phyloP scores from a whole-genome alignment of 2,113 vertebrate genomes.

The Phyllopteryx taeniolatus region DNA sequence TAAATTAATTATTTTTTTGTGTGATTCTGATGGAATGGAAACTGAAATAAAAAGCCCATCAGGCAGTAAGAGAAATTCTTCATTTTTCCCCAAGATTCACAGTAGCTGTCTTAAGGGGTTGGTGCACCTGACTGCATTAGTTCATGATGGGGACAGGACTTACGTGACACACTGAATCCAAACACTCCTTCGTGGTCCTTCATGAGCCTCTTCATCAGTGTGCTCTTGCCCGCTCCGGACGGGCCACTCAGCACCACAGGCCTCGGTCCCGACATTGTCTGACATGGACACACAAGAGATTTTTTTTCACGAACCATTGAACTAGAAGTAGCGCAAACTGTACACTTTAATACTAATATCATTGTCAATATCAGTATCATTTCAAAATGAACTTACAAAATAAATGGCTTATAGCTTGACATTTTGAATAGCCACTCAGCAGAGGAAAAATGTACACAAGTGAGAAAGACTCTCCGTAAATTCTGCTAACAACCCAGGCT shows the following conservation, averaged over 20 bases:
- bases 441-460: too few species aligned
- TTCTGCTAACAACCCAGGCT: too few species aligned
- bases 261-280: conserved; percentile 86
- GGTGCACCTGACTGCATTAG: not conserved
- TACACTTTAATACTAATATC: too few species aligned
- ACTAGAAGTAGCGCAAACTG: not conserved
- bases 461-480: too few species aligned
- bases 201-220: conserved; percentile 86
- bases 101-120: not conserved
- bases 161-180: conserved; percentile 96
- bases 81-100: not conserved
- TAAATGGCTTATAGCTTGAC: too few species aligned
- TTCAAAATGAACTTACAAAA: too few species aligned
- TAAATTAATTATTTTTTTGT: not conserved
- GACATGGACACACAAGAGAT: not conserved
- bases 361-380: too few species aligned
- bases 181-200: conserved; percentile 85
- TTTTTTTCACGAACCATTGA: not conserved
- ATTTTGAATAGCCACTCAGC: too few species aligned
- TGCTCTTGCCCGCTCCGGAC: conserved; percentile 95
- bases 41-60: not conserved
- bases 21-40: not conserved
- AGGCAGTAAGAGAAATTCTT: not conserved
- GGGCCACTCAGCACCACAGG: conserved; percentile 94
- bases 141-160: conserved; percentile 47